Evolutionary conservation across 2,113 vertebrate genomes (phyloP).

Genomic region (Nerophis ophidion): DNA sequence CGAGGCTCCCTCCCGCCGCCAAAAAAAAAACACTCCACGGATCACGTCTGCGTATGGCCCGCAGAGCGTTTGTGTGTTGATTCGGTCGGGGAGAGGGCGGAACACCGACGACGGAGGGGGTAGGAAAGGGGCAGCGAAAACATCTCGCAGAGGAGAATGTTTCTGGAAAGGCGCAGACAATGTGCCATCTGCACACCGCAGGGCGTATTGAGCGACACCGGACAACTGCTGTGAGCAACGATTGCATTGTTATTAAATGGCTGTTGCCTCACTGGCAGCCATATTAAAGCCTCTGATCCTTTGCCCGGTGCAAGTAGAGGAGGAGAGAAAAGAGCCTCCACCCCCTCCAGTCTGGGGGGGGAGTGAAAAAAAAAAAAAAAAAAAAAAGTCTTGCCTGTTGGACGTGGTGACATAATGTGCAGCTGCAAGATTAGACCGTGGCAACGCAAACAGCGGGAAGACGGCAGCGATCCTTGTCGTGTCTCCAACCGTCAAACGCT

Average conservation of each 20-base stretch:
- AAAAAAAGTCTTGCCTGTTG: conserved; percentile 43
- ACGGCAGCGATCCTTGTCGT: not conserved
- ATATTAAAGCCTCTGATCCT: conserved; percentile 67
- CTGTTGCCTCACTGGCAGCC: conserved; percentile 67
- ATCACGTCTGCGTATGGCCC: conserved; percentile 40
- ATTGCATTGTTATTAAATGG: conserved; percentile 75
- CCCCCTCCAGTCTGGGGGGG: not conserved
- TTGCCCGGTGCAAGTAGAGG: conserved; percentile 53
- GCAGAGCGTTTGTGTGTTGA: conserved; percentile 28
- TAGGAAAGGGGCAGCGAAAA: conserved; percentile 27
- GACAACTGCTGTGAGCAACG: conserved; percentile 67
- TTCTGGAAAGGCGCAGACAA: conserved; percentile 67
- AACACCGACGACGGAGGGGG: conserved; percentile 40
- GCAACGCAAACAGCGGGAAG: conserved; percentile 25
- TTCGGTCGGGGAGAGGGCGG: conserved; percentile 40
- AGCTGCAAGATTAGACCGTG: conserved; percentile 49
- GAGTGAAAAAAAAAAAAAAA: too few relatives aligned
- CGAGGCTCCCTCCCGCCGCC: conserved; percentile 14
- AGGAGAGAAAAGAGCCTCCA: conserved; percentile 15
- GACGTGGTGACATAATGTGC: conserved; percentile 52
- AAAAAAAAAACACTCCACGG: conserved; percentile 38
- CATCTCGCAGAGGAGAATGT: conserved; percentile 48
- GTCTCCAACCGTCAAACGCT: conserved; percentile 14
- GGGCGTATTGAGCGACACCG: conserved; percentile 63
- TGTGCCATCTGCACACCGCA: conserved; percentile 72